Percentiles rank a stretch among this genome's conserved stretches.
Conservation (phyloP, 2,113 vertebrate genomes). For the Cebidichthys violaceus region DNA sequence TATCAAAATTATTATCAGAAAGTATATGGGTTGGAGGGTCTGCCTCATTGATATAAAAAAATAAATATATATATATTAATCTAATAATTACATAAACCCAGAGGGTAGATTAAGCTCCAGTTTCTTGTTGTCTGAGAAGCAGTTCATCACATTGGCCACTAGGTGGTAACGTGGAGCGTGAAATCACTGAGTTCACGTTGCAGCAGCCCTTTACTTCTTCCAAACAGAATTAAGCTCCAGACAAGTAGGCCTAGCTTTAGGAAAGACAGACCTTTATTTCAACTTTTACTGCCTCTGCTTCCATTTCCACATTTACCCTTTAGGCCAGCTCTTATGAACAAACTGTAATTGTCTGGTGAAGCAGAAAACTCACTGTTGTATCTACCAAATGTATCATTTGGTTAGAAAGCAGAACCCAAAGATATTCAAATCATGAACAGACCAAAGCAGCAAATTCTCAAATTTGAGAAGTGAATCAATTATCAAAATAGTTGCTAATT, state of each 20-base stretch:
- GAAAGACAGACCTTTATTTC: neutral
- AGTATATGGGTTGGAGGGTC: neutral
- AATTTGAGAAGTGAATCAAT: no score
- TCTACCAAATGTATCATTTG: neutral
- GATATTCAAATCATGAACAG: no score
- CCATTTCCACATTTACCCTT: neutral
- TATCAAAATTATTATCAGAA: neutral
- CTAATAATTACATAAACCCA: neutral
- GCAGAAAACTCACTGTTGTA: neutral
- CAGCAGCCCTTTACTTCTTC: neutral
- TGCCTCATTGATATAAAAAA: neutral
- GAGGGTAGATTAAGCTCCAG: neutral
- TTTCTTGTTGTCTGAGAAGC: neutral
- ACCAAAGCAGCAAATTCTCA: no score
- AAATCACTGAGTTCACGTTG: conserved; percentile 3
- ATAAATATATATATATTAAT: neutral
- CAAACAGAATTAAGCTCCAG: conserved; percentile 14
- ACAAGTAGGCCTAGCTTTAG: neutral
- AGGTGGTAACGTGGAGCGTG: conserved; percentile 23
- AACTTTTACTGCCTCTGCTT: neutral
- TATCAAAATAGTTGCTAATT: no score
- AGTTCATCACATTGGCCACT: conserved; percentile 25
- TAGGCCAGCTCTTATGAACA: neutral
- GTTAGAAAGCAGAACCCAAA: neutral
- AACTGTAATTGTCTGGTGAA: neutral